Conservation (phyloP, 2,888 invertebrate species). For the Phragmatobia fuliginosa region DNA sequence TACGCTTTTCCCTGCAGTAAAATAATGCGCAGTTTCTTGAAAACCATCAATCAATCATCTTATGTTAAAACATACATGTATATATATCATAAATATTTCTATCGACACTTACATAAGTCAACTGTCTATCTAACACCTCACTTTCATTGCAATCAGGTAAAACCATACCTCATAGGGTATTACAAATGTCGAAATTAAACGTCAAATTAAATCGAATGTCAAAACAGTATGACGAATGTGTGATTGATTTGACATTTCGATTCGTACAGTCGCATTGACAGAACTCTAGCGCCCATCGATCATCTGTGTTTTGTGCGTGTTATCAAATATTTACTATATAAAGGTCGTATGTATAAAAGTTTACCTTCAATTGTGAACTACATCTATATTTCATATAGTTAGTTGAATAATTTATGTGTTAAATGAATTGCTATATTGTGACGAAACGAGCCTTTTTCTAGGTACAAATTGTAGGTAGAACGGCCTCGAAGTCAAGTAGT, state of each 20-base stretch:
- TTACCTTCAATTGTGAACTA: constrained; percentile 25
- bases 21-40: not conserved
- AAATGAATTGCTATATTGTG: too few species aligned
- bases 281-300: constrained; percentile 38
- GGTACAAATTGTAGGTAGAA: not conserved
- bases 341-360: constrained; percentile 36
- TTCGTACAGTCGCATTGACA: constrained; percentile 38
- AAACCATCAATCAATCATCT: not conserved
- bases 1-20: not conserved
- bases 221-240: constrained; percentile 38
- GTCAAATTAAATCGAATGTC: constrained; percentile 28
- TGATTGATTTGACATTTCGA: constrained; percentile 47
- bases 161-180: constrained; percentile 16
- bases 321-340: constrained; percentile 40
- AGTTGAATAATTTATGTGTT: not conserved
- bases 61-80: not conserved
- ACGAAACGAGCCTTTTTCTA: too few species aligned
- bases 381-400: constrained; percentile 2
- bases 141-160: constrained; percentile 23
- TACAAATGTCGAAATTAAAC: constrained; percentile 33
- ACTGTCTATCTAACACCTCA: constrained; percentile 20
- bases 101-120: constrained; percentile 16
- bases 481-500: not conserved
- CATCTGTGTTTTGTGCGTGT: constrained; percentile 31
- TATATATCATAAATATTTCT: not conserved